Evolutionary conservation across 2,113 vertebrate species (phyloP).

Genomic region (Pygoscelis antarcticus): DNA sequence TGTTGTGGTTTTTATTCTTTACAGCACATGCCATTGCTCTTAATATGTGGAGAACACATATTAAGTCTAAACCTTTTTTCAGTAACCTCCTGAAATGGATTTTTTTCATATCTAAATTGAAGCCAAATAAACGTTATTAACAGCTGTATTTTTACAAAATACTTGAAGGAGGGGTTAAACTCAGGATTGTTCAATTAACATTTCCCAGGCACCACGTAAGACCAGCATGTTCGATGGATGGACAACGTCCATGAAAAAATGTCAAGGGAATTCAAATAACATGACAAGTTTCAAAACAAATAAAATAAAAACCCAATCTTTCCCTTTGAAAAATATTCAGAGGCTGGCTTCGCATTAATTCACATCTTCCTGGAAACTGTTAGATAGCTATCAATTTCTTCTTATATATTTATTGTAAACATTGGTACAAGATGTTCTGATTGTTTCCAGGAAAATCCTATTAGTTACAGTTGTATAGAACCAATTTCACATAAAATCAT

Average conservation of each 20-base stretch:
- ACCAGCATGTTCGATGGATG: not conserved
- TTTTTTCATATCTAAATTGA: constrained; percentile 66
- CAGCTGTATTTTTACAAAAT: constrained; percentile 45
- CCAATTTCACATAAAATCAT: constrained; percentile 61
- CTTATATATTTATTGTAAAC: constrained; percentile 61
- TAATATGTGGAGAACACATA: constrained; percentile 58
- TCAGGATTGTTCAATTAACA: constrained; percentile 22
- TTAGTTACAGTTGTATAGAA: constrained; percentile 66
- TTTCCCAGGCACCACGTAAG: constrained; percentile 11
- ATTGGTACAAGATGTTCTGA: constrained; percentile 65
- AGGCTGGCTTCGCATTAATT: not conserved
- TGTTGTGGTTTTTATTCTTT: constrained; percentile 71
- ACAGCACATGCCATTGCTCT: constrained; percentile 58
- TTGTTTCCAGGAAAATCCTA: constrained; percentile 67
- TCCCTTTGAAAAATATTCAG: constrained; percentile 6
- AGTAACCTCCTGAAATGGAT: constrained; percentile 37
- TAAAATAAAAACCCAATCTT: constrained; percentile 12
- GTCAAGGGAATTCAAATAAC: not conserved
- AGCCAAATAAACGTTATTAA: constrained; percentile 66
- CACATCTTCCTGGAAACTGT: constrained; percentile 34
- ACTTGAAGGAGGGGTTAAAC: constrained; percentile 19
- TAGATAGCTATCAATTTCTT: constrained; percentile 59
- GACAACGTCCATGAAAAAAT: not conserved
- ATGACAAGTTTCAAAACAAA: not conserved
- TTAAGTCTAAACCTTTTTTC: constrained; percentile 55